Evolutionary conservation across 2,888 invertebrate genomes (phyloP).

Genomic region (Acrobasis suavella): DNA sequence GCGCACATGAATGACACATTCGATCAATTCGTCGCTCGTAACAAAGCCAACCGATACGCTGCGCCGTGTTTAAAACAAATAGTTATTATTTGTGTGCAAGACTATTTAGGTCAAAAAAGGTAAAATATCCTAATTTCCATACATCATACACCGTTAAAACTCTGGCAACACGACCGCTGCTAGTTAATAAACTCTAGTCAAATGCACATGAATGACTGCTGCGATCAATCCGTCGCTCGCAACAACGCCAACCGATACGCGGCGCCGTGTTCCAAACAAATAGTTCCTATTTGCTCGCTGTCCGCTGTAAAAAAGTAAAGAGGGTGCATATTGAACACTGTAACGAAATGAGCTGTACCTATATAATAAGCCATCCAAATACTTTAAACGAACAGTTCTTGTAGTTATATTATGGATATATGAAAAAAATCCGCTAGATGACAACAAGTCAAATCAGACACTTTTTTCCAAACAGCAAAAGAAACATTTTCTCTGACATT

Average conservation of each 20-base stretch:
- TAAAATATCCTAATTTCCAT: not conserved
- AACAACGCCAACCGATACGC: slow-evolving; percentile 50
- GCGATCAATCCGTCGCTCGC: slow-evolving; percentile 50
- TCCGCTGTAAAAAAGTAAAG: slow-evolving; percentile 46
- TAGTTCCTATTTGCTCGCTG: slow-evolving; percentile 66
- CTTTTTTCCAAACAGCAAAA: no score
- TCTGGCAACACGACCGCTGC: not conserved
- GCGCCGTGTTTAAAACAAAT: slow-evolving; percentile 49
- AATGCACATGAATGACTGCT: slow-evolving; percentile 36
- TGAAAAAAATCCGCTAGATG: no score
- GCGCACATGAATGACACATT: slow-evolving; percentile 25
- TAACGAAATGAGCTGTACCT: no score
- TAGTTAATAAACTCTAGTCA: slow-evolving; percentile 25
- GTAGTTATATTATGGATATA: no score
- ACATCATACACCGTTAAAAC: not conserved
- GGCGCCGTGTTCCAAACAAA: slow-evolving; percentile 47
- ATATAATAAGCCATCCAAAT: no score
- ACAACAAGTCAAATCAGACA: no score
- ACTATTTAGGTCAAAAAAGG: not conserved
- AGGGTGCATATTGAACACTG: not conserved
- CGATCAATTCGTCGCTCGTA: slow-evolving; percentile 46
- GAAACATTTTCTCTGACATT: no score
- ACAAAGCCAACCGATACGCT: slow-evolving; percentile 47
- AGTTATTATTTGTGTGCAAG: slow-evolving; percentile 55
- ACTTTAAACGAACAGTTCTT: no score